A percentile compares a stretch with the other conserved stretches of the same genome.
Conservation (phyloP, 2,113 vertebrate species). For the Dolichallabes microphthalmus region DNA sequence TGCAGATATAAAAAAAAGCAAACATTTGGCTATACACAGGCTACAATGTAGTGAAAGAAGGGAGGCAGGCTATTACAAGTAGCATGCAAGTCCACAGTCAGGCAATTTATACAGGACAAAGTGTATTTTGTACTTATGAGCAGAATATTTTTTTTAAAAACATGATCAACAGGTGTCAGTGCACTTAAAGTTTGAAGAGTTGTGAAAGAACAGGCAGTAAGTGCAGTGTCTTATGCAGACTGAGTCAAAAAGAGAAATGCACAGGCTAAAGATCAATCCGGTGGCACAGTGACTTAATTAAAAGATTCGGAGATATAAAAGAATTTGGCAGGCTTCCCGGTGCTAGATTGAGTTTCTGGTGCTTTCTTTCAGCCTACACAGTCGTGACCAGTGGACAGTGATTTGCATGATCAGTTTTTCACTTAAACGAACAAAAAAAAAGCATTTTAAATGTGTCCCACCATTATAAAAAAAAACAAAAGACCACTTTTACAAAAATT, state of each 20-base stretch:
- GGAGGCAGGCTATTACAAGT: constrained; percentile 9
- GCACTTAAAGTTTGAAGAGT: not conserved
- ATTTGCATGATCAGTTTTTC: constrained; percentile 13
- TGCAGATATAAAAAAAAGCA: not conserved
- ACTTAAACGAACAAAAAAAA: constrained; percentile 33
- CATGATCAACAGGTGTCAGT: not conserved
- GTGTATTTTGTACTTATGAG: not conserved
- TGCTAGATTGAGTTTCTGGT: not conserved
- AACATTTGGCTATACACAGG: constrained; percentile 1
- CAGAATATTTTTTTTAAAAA: not conserved
- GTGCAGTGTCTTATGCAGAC: constrained; percentile 17
- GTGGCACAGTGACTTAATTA: constrained; percentile 34
- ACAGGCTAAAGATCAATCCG: not conserved
- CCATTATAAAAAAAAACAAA: not conserved
- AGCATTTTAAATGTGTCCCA: constrained; percentile 33
- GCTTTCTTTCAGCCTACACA: constrained; percentile 5
- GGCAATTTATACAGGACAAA: constrained; percentile 2
- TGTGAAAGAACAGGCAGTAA: constrained; percentile 4
- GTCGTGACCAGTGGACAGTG: constrained; percentile 10
- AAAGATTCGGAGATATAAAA: not conserved
- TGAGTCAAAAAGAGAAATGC: not conserved
- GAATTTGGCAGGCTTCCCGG: not conserved
- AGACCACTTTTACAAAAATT: constrained; percentile 18
- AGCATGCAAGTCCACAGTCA: constrained; percentile 21
- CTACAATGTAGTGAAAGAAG: constrained; percentile 2